These are phyloP conservation scores for Drosophila kambysellisi DNA, from an alignment of 2,888 invertebrate genomes.

Conservation along the genomic window DNA sequence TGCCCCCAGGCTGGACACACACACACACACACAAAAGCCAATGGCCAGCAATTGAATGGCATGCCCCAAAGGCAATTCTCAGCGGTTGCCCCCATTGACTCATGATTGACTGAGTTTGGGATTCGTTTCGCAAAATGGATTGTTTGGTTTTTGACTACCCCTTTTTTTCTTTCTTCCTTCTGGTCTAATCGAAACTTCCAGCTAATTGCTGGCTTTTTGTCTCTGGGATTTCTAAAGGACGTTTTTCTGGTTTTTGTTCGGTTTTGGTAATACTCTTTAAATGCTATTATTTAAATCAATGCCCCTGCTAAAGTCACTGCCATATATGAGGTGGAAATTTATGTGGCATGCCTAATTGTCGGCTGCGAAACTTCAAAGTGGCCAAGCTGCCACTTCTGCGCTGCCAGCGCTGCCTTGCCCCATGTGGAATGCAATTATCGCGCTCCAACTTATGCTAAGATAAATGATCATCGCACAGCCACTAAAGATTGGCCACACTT, in stretches of 20 bases:
- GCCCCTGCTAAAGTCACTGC: conserved; percentile 40
- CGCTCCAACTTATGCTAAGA: conserved; percentile 78
- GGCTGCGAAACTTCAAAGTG: conserved; percentile 64
- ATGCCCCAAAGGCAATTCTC: conserved; percentile 34
- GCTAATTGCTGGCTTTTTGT: conserved; percentile 40
- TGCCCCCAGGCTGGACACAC: conserved; percentile 38
- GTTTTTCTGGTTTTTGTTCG: not conserved
- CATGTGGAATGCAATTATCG: conserved; percentile 82
- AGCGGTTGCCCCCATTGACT: conserved; percentile 27
- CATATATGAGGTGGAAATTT: conserved; percentile 79
- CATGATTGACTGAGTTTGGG: conserved; percentile 52
- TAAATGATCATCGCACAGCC: conserved; percentile 67
- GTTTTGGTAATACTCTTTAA: conserved; percentile 52
- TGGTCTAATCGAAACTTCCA: conserved; percentile 47
- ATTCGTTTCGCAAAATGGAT: conserved; percentile 9
- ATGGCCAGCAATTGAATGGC: conserved; percentile 26
- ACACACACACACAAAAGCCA: conserved; percentile 15
- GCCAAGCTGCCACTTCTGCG: conserved; percentile 30
- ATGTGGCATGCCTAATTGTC: conserved; percentile 83
- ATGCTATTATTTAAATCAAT: conserved; percentile 84
- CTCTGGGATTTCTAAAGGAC: conserved; percentile 29
- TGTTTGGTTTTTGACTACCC: conserved; percentile 18
- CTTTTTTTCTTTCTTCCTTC: not conserved
- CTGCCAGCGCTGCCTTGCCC: conserved; percentile 33
- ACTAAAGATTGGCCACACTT: conserved; percentile 75